A percentile compares a stretch with the other conserved stretches of the same genome.
phyloP scores from a whole-genome alignment of 2,113 vertebrate genomes.

The Thunnus thynnus region DNA sequence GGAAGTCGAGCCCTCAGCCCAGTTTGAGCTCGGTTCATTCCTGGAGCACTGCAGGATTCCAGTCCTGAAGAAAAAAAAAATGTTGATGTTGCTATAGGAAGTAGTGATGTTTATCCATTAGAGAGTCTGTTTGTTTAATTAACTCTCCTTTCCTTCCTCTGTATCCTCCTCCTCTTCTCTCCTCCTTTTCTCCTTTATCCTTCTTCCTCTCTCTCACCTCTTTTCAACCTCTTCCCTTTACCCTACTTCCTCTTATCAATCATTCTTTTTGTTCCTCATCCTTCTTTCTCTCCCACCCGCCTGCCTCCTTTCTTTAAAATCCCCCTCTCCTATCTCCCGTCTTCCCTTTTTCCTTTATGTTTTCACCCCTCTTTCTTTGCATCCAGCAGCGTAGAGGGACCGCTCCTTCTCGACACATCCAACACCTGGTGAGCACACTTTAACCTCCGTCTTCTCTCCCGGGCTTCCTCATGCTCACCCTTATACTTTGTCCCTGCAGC shows the following conservation, averaged over 20 bases:
- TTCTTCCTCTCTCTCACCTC: constrained; percentile 20
- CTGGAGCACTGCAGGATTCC: constrained; percentile 54
- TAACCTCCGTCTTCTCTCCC: constrained; percentile 2
- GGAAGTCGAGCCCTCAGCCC: constrained; percentile 50
- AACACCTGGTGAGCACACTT: constrained; percentile 77
- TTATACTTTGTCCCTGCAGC: background rate
- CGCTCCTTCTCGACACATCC: constrained; percentile 73
- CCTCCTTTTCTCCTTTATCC: background rate
- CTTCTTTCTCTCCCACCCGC: background rate
- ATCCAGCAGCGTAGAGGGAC: constrained; percentile 78
- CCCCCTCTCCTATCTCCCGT: background rate
- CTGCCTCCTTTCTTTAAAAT: background rate
- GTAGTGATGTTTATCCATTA: constrained; percentile 73
- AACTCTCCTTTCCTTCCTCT: constrained; percentile 70
- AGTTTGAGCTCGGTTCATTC: constrained; percentile 60
- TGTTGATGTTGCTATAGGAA: constrained; percentile 69
- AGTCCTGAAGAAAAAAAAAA: constrained; percentile 11
- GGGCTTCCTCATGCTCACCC: background rate
- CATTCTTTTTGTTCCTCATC: background rate
- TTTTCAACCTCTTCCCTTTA: constrained; percentile 29
- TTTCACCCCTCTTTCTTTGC: constrained; percentile 3
- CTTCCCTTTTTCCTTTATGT: background rate
- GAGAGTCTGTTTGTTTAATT: constrained; percentile 78
- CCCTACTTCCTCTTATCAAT: constrained; percentile 20
- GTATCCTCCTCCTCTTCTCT: constrained; percentile 2